Conservation (phyloP, 2,797 vertebrate species). For the Falco naumanni region DNA sequence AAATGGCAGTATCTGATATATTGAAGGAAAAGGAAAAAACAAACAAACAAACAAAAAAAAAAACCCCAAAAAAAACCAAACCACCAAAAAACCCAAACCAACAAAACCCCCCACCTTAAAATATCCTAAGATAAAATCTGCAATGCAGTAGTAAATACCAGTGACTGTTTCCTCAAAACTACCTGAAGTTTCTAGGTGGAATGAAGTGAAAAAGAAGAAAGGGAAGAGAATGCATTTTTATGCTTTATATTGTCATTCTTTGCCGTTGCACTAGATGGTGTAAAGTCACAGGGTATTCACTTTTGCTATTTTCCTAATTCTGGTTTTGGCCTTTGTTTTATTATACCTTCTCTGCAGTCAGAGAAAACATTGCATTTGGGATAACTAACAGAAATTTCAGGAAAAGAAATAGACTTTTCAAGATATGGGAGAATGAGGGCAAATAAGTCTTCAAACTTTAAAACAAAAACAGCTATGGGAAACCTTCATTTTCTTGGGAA, state of each 20-base stretch:
- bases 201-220: background rate
- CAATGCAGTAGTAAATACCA: background rate
- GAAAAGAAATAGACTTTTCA: background rate
- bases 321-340: background rate
- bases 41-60: too few species aligned
- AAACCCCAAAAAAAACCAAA: too few species aligned
- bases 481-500: background rate
- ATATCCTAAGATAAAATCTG: background rate
- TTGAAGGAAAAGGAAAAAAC: slow-evolving; percentile 22
- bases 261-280: background rate
- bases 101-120: background rate
- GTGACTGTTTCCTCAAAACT: background rate
- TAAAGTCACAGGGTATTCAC: background rate
- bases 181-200: background rate
- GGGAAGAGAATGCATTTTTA: background rate
- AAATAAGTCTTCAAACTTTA: background rate
- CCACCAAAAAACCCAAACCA: too few species aligned
- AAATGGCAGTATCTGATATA: slow-evolving; percentile 37
- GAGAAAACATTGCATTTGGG: background rate
- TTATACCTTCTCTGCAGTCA: background rate
- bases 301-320: background rate
- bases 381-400: background rate
- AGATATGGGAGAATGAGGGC: background rate
- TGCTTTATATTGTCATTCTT: background rate
- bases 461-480: background rate